Base-by-base conservation (phyloP, 1,140 invertebrate species). In the Watersipora subatra region DNA sequence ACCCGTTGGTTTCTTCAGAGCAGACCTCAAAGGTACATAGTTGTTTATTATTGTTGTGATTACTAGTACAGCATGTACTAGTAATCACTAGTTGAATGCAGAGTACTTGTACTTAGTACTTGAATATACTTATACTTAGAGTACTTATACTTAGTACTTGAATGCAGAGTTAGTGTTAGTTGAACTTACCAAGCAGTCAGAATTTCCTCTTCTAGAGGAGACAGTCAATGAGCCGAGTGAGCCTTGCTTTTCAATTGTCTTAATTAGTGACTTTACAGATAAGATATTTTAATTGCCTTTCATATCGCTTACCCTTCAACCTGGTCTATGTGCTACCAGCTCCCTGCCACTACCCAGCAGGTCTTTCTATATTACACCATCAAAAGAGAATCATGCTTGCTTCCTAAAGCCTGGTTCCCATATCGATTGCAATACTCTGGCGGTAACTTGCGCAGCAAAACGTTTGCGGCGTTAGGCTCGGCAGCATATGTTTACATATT, bases 11-110 rank as follows among this genome's bases (percentile, higher is more conserved):
- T 69, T 71, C 61, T 69, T 70, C 22, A 75, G 62, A 2, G 69
- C 71, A 30, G 73, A 75, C 17, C 67, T 63, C 24, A 75, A 61
- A 2, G 69, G 69, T 24, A 70, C 67, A 59, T 75, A 73, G 58
- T 28, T 56, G 76, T 71, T n/a, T 25, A 73, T 46, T 46, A n/a
- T 46, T 46, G 34, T 46, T 46, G n/a, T 46, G 34, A n/a, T 46
- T 46, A 28, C 58, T 59, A 24, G 58, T 28, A 22, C 58, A 22
- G 17, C 58, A 17, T 22, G 7, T 22, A 28, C 7, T 7, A 28
- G 7, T 59, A 22, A 12, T 24, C 22, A 22, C 7, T 17, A 12
- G 22, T 59, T 59, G 34, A 46, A 46, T 12, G 34, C 7, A 12
- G n/a, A 12, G n/a, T 7, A n/a, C n/a, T n/a, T n/a, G n/a, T n/a